These are phyloP conservation scores for Macrobrachium nipponense DNA, from an alignment of 1,140 invertebrate species.

Conservation along the genomic window DNA sequence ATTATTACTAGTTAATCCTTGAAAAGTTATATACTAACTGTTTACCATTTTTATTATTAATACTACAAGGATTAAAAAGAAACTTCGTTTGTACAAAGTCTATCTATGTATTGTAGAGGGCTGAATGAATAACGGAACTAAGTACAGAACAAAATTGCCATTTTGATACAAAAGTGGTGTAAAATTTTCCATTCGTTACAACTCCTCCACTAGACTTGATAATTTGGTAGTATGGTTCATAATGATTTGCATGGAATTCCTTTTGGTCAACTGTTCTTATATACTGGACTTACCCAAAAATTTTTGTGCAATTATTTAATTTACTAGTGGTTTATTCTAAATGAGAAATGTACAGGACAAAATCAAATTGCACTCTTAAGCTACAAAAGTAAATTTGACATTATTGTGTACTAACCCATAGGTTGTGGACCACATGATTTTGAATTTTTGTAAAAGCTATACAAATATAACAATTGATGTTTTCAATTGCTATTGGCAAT, in stretches of 20 bases:
- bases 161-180: constrained; percentile 18
- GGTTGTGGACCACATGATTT: too few relatives aligned
- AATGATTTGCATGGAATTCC: not conserved
- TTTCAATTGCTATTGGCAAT: too few relatives aligned
- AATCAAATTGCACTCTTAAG: too few relatives aligned
- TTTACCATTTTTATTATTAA: not conserved
- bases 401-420: too few relatives aligned
- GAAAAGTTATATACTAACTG: too few relatives aligned
- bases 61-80: constrained; percentile 27
- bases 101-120: constrained; percentile 61
- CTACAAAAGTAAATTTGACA: too few relatives aligned
- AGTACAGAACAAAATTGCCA: constrained; percentile 50
- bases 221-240: not conserved
- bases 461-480: constrained; percentile 4
- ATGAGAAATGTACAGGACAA: too few relatives aligned
- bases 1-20: too few relatives aligned
- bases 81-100: constrained; percentile 43
- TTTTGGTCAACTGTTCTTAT: constrained; percentile 12
- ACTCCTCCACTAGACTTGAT: constrained; percentile 32
- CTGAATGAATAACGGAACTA: constrained; percentile 57
- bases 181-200: constrained; percentile 32
- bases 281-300: not conserved
- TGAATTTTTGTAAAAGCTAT: not conserved
- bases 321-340: too few relatives aligned
- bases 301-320: too few relatives aligned